phyloP scores from a whole-genome alignment of 2,113 vertebrate species.

The Gallinago media region DNA sequence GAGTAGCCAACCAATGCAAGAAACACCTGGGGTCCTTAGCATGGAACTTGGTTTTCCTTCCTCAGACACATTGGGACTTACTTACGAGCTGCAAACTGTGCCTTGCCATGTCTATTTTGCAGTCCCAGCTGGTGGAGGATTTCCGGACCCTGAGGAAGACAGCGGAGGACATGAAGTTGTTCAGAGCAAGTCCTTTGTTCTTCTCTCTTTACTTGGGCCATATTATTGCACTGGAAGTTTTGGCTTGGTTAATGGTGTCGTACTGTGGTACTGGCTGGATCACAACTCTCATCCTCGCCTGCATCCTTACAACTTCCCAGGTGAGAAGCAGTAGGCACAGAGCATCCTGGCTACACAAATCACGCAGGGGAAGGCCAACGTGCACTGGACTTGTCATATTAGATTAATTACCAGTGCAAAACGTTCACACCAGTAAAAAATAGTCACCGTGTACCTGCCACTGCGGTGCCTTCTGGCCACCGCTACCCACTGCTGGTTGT shows the following conservation, averaged over 20 bases:
- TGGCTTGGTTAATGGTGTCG: constrained; percentile 83
- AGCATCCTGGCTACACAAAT: not conserved
- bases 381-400: not conserved
- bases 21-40: not conserved
- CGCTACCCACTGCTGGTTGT: not conserved
- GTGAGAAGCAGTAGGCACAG: constrained; percentile 66
- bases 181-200: constrained; percentile 83
- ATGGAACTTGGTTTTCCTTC: not conserved
- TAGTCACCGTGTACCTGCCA: not conserved
- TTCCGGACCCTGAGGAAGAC: constrained; percentile 83
- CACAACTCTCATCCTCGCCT: constrained; percentile 78
- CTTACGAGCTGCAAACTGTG: not conserved
- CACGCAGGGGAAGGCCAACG: not conserved
- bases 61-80: not conserved
- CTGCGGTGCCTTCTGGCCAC: not conserved
- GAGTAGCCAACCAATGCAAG: not conserved
- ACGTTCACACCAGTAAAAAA: not conserved
- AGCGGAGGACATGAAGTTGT: constrained; percentile 83
- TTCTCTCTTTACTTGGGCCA: constrained; percentile 88
- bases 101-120: not conserved
- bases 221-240: constrained; percentile 85
- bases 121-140: constrained; percentile 86
- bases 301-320: constrained; percentile 87
- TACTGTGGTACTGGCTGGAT: constrained; percentile 88
- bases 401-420: not conserved